Conservation (phyloP, 2,797 vertebrate species). For the Enteromius fasciolatus region DNA sequence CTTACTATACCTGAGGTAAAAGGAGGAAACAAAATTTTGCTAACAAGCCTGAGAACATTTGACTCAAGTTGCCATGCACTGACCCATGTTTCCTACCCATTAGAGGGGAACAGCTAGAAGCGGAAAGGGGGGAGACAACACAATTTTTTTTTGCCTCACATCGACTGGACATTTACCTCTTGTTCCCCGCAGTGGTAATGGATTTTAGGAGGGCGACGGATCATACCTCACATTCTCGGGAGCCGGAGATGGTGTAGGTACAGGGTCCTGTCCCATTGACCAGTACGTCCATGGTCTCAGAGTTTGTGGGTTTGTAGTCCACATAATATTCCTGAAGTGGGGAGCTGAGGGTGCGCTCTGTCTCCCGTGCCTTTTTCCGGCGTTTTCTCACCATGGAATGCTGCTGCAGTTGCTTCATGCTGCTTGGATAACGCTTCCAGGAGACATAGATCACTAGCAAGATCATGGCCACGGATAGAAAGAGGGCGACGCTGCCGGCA, state of each 20-base stretch:
- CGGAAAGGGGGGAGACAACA: conserved; percentile 52
- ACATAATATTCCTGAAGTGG: conserved; percentile 99
- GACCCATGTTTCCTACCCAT: conserved; percentile 72
- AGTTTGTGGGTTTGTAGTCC: conserved; percentile 99
- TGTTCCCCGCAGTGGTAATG: conserved; percentile 93
- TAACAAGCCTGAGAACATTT: conserved; percentile 59
- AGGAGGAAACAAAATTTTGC: conserved; percentile 63
- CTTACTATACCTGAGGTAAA: conserved; percentile 63
- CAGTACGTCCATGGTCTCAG: conserved; percentile 97
- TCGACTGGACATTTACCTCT: conserved; percentile 91
- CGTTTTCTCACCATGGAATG: conserved; percentile 90
- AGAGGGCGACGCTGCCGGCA: conserved; percentile 92
- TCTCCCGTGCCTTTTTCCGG: conserved; percentile 90
- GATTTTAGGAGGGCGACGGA: conserved; percentile 91
- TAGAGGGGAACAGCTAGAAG: conserved; percentile 56
- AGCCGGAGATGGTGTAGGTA: conserved; percentile 98
- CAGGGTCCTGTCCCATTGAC: conserved; percentile 97
- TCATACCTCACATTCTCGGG: conserved; percentile 99
- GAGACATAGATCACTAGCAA: conserved; percentile 96
- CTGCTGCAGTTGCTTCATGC: conserved; percentile 95
- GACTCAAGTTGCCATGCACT: conserved; percentile 74
- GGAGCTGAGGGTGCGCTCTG: conserved; percentile 90
- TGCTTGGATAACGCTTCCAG: conserved; percentile 95
- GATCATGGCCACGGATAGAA: conserved; percentile 94
- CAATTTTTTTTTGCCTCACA: conserved; percentile 58